Evolutionary conservation across 2,113 vertebrate genomes (phyloP).

Genomic region (Gymnobelideus leadbeateri): DNA sequence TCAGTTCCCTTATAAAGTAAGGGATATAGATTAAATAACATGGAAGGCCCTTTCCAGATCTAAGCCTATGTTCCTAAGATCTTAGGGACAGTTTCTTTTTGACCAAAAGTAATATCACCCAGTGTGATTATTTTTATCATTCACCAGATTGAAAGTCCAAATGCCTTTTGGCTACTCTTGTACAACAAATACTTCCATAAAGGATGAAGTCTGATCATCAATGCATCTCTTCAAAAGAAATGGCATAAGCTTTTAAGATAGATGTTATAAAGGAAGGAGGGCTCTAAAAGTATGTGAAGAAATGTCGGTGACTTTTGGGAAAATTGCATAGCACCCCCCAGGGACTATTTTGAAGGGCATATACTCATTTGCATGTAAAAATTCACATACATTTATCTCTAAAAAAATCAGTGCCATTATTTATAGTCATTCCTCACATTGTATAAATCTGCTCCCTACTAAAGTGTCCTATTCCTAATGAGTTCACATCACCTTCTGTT

Average conservation of each 20-base stretch:
- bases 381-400: background rate
- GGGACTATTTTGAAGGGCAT: background rate
- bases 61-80: background rate
- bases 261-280: background rate
- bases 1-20: background rate
- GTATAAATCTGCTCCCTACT: background rate
- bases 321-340: background rate
- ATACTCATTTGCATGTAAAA: background rate
- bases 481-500: background rate
- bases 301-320: background rate
- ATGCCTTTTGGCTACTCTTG: background rate
- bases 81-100: background rate
- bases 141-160: background rate
- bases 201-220: background rate
- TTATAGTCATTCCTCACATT: background rate
- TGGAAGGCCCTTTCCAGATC: background rate
- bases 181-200: background rate
- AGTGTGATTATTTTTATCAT: background rate
- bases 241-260: background rate
- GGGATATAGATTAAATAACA: background rate
- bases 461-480: conserved; percentile 8
- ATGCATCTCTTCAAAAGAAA: background rate
- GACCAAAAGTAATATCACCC: background rate
- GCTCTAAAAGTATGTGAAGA: background rate
- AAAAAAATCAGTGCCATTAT: background rate